Base-by-base conservation (phyloP, 2,113 vertebrate genomes). In the Chrysochloris asiatica region DNA sequence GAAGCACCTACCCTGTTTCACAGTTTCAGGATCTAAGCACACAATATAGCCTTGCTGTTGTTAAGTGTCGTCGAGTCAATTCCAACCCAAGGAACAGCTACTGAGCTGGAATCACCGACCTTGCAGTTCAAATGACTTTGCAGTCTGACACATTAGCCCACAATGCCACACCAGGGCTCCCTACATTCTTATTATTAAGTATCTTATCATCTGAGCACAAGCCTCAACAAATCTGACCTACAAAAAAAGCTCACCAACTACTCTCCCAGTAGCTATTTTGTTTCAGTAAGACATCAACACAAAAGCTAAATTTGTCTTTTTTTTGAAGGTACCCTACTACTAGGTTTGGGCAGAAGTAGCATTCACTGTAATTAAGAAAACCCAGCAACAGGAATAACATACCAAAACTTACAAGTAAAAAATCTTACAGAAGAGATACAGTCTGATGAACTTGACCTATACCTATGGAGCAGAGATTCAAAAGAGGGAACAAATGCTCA, bases 231-330 rank as follows among this genome's bases (percentile, higher is more conserved):
- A 59, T 26, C n/a, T 76, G 36, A 78, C 69, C 81, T 81, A 48
- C 76, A 85, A 38, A 21, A 43, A 47, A 73, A 52, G 5, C 9
- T 56, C 11, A 54, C 10, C 8, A 77, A 86, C 50, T 65, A 28
- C 28, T 83, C 76, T 88, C 75, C 83, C 83, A 50, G 93, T 6
- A 83, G 76, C 48, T 73, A 36, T 54, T 75, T 30, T n/a, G 16
- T 50, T 50, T 84, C 30, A 77, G 81, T 36, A 77, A 89, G 48
- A 69, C 65, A 54, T 75, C 41, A 88, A 88, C 83, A 75, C 48
- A 77, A 65, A 83, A 71, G 80, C 10, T n/a, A n/a, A n/a, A n/a
- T n/a, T n/a, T 17, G 61, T 50, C 78, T 69, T 17, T 89, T 73
- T 75, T 67, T 10, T 56, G 48, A 88, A 85, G 36, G 90, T 50